Base-by-base conservation (phyloP, 2,797 vertebrate species). In the Hipposideros larvatus region DNA sequence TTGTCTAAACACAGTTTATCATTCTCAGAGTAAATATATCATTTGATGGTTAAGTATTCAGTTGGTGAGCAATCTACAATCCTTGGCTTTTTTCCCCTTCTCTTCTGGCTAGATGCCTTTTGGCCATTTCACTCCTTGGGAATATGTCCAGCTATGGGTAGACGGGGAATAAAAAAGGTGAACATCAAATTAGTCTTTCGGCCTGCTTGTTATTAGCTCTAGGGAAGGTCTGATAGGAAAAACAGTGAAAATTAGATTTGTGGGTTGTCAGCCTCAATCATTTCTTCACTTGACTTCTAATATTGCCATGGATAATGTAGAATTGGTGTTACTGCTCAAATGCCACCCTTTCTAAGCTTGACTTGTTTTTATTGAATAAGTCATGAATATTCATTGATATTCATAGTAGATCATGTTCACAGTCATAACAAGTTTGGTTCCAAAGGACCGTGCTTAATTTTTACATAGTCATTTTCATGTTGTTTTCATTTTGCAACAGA, bases 161-260 rank as follows among this genome's bases (percentile, higher is more conserved):
- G 31, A 87, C 13, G 13, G 15, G 10, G 8, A 48, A 34, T 68
- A 26, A 79, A 94, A 73, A 73, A 51, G 51, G 37, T 57, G 37
- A 96, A 61, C 68, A 53, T 83, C 28, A 90, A 87, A 73, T 89
- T 24, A 68, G 24, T 93, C 34, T 90, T 77, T 87, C 43, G 34
- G 1, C 46, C 28, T 59, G 22, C 43, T 66, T 86, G 21, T 55
- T 92, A 59, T 68, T 79, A 87, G 66, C 21, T 90, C 65, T 66
- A 43, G 41, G 41, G 46, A n/a, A 90, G 21, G 4, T 80, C 19
- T 84, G 9, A 48, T 48, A 37, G 37, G 13, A 43, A 73, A 87
- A 87, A 75, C 3, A 63, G 16, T 91, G n/a, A 87, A 83, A 93
- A 85, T 41, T 63, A 66, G 22, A 92, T 86, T 71, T 73, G 26